Base-by-base conservation (phyloP, 2,113 vertebrate species). In the Leptodactylus fuscus region DNA sequence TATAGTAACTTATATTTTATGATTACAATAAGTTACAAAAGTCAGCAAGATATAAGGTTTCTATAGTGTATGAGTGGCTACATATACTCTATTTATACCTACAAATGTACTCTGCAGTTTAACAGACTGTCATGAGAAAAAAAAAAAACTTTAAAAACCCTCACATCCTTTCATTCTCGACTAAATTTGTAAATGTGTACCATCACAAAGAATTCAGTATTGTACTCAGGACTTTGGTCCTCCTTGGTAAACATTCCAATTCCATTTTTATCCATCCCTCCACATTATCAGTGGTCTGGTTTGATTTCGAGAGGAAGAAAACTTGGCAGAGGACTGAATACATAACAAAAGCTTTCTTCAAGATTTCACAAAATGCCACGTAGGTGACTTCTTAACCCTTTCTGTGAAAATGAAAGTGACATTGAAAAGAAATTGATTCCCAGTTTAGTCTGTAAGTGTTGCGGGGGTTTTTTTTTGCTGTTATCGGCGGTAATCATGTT, bases 291-390 rank as follows among this genome's bases (percentile, higher is more conserved):
- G 65, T 53, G 46, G 41, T 55, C 22, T 32, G 41, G 34, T 70
- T 48, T 85, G 15, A 27, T 55, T 85, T 79, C 65, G n/a, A 65
- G 20, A 49, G 6, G 73, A 48, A 13, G 24, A 32, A 22, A 8
- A 46, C 12, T 80, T 85, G 55, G 46, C 75, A 79, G 46, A 29
- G 51, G 12, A 53, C 34, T 41, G 48, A 44, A 71, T 34, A 79
- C 15, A 53, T 67, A 85, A 85, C 32, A 85, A 85, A 69, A 41
- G 48, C 75, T 55, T 85, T 85, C 75, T 85, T 85, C 62, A 53
- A 32, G 75, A 62, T 58, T 44, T 76, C 38, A 51, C 62, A 48
- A 76, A 81, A 81, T 48, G 24, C 60, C 65, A 12, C 60, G 22
- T 10, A 81, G 38, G 38, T 49, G 60, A 67, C 16, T 67, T 36